Base-by-base conservation (phyloP, 2,888 invertebrate species). In the Bibio marci region DNA sequence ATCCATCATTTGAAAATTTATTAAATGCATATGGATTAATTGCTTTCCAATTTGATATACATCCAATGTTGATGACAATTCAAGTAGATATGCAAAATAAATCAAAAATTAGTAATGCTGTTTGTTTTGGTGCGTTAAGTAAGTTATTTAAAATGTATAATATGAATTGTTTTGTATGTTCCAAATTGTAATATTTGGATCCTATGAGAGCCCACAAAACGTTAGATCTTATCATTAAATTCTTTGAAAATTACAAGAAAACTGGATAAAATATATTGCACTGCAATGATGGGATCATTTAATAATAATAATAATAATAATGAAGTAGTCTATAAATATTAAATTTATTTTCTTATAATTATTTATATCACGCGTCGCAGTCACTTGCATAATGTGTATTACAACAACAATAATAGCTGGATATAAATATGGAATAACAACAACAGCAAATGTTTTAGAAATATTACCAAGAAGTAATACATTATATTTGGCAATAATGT, bases 51-150 rank as follows among this genome's bases (percentile, higher is more conserved):
- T 83, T 82, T 49, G 83, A 86, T 54, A 76, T 86, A 40, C 83
- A 85, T 61, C 83, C 85, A 2, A 75, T 79, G 52, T 69, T 92
- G 51, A 70, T 91, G 46, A 91, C 90, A 0, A 76, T 92, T 37
- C 91, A 91, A 64, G 81, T 88, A 45, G 91, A 92, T 56, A 92
- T 92, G 91, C 71, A 71, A 44, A 70, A 80, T 44, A 80, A 82
- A 45, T 62, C 67, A 2, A 72, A 79, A 49, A 76, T 91, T 45
- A 71, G 76, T 47, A 65, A 66, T 49, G 82, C 86, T 0, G 73
- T 87, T 1, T 49, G 79, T 2, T 63, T 71, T 10, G 82, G 80
- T 10, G 86, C 85, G 56, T 49, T 67, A 26, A 64, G 80, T 80
- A 58, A 59, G 64, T 57, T 34, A 2, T 26, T 34, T 22, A 34